phyloP scores from a whole-genome alignment of 2,888 invertebrate species.

The Neria commutata region DNA sequence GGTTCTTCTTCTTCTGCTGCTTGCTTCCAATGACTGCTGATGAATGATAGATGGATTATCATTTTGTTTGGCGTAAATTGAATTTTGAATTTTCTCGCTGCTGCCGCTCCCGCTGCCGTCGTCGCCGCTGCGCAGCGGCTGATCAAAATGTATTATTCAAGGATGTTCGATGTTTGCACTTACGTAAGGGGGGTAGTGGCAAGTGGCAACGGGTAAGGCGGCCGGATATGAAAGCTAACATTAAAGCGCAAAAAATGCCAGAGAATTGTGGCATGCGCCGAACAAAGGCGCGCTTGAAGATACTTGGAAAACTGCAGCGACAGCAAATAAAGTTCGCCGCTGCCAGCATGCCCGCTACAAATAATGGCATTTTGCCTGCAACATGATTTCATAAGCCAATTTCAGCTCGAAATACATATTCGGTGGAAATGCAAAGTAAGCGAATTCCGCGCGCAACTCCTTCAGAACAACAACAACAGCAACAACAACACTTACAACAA shows the following conservation, averaged over 20 bases:
- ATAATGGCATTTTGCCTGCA: not conserved
- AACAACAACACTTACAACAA: conserved; percentile 31
- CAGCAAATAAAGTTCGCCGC: conserved; percentile 32
- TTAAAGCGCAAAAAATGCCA: not conserved
- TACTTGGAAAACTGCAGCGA: conserved; percentile 48
- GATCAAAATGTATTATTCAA: conserved; percentile 30
- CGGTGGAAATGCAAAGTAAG: not conserved
- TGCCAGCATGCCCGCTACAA: too few relatives aligned
- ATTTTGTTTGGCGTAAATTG: conserved; percentile 55
- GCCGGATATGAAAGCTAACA: too few relatives aligned
- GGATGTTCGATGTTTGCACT: too few relatives aligned
- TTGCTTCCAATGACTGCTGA: conserved; percentile 46
- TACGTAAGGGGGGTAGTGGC: too few relatives aligned
- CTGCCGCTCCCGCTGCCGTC: too few relatives aligned
- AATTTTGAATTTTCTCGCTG: conserved; percentile 45
- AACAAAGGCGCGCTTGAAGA: too few relatives aligned
- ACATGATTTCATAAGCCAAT: not conserved
- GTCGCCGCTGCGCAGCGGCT: too few relatives aligned
- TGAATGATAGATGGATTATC: conserved; percentile 52
- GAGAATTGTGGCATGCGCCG: too few relatives aligned
- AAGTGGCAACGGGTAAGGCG: too few relatives aligned
- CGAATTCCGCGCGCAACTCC: not conserved
- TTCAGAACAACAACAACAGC: not conserved
- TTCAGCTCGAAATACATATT: not conserved
- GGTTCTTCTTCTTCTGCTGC: conserved; percentile 5